A percentile compares a stretch with the other conserved stretches of the same genome.
These are phyloP conservation scores for Exephanes ischioxanthus DNA, from an alignment of 2,888 invertebrate species.

Conservation along the genomic window DNA sequence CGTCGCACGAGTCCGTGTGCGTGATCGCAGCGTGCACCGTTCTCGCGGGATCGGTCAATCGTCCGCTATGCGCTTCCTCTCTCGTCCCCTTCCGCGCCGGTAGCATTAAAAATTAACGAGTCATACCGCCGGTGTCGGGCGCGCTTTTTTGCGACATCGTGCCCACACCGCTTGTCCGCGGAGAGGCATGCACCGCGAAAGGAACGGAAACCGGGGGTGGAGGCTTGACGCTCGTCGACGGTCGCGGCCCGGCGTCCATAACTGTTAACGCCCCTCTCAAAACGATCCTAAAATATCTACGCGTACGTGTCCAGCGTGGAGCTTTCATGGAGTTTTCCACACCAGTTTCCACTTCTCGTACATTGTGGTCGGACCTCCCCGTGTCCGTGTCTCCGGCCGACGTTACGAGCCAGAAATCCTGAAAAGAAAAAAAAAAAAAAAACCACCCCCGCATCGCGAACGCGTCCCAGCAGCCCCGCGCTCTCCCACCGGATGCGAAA, in stretches of 20 bases:
- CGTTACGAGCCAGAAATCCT: not conserved
- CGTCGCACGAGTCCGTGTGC: too few relatives aligned
- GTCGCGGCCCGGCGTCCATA: constrained; percentile 14
- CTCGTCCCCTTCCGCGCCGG: not conserved
- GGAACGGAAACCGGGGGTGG: not conserved
- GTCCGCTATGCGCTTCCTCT: not conserved
- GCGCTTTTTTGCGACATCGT: not conserved
- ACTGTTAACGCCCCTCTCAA: constrained; percentile 36
- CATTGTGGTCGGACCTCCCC: not conserved
- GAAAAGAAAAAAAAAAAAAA: constrained; percentile 23
- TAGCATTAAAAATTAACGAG: constrained; percentile 74
- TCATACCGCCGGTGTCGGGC: constrained; percentile 9
- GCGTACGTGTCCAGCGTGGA: not conserved
- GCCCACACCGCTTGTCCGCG: not conserved
- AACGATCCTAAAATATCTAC: constrained; percentile 10
- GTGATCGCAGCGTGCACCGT: not conserved
- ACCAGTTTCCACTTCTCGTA: not conserved
- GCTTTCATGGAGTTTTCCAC: not conserved
- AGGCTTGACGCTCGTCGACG: not conserved
- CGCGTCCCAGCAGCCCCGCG: not conserved
- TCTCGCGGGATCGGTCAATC: constrained; percentile 57
- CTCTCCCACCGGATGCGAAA: not conserved
- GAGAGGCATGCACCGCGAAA: not conserved
- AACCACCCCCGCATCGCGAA: not conserved
- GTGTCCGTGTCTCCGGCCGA: not conserved